phyloP scores from a whole-genome alignment of 30 jellyfish, hydroid and myxozoan species.

The Nemopilema nomurai region DNA sequence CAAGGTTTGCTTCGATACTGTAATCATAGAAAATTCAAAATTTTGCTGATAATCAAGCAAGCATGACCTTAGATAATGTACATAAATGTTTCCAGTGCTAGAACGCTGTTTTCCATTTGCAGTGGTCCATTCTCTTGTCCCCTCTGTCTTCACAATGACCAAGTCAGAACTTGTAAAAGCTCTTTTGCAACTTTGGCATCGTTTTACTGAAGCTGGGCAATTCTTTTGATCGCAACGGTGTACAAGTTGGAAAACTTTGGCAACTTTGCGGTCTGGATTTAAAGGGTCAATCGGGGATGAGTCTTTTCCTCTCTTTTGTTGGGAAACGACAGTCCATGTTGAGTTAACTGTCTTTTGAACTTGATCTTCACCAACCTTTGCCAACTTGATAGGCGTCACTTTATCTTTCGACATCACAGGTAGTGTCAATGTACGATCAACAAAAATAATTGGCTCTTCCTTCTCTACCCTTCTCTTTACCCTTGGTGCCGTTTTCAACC shows the following conservation, averaged over 20 bases:
- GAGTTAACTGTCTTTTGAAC: slow-evolving; percentile 1
- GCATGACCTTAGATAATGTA: slow-evolving; percentile 8
- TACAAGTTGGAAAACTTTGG: slow-evolving; percentile 12
- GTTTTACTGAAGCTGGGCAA: slow-evolving; percentile 48
- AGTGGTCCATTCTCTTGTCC: slow-evolving; percentile 34
- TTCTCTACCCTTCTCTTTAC: slow-evolving; percentile 18
- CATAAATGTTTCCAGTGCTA: background rate
- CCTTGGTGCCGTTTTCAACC: background rate
- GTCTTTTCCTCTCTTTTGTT: slow-evolving; percentile 6
- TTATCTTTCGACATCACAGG: background rate
- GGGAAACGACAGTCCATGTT: slow-evolving; percentile 22
- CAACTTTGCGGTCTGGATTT: slow-evolving; percentile 20
- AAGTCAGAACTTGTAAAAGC: slow-evolving; percentile 21
- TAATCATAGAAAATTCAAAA: background rate
- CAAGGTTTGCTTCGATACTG: slow-evolving; percentile 6
- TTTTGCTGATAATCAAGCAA: slow-evolving; percentile 15
- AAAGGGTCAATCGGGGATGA: slow-evolving; percentile 18
- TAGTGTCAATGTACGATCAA: slow-evolving; percentile 13
- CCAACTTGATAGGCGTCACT: slow-evolving; percentile 3
- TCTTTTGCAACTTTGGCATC: slow-evolving; percentile 53
- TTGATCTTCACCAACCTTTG: slow-evolving; percentile 15
- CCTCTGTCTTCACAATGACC: slow-evolving; percentile 52
- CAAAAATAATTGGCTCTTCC: slow-evolving; percentile 21
- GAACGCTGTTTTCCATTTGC: background rate
- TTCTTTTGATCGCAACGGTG: slow-evolving; percentile 31